Evolutionary conservation across 2,113 vertebrate species (phyloP).

Genomic region (Cnemophilus loriae): DNA sequence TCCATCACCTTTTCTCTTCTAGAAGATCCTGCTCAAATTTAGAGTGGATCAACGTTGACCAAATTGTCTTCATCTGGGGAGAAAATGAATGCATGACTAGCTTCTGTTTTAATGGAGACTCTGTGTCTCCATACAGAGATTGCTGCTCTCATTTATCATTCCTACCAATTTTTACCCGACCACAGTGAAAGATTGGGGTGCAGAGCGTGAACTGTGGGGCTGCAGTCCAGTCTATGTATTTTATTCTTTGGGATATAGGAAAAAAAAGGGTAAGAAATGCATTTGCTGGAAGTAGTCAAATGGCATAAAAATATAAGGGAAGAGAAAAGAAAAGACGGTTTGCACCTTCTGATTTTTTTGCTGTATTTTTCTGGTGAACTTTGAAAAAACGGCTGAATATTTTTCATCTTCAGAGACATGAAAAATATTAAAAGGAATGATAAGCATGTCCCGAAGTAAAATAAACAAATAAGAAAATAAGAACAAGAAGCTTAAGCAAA

Average conservation of each 20-base stretch:
- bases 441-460: background rate
- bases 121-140: background rate
- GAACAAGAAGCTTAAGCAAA: too few relatives aligned
- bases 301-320: background rate
- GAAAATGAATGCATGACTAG: background rate
- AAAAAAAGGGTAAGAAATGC: background rate
- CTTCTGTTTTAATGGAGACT: background rate
- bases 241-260: background rate
- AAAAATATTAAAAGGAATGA: background rate
- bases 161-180: background rate
- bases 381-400: background rate
- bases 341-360: background rate
- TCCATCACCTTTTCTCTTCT: background rate
- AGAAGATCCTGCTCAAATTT: background rate
- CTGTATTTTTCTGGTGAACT: background rate
- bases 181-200: background rate
- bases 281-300: background rate
- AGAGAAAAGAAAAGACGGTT: background rate
- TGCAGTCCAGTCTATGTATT: background rate
- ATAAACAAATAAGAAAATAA: too few relatives aligned
- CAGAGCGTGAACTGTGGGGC: background rate
- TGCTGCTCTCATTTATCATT: background rate
- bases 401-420: background rate
- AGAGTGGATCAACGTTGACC: background rate
- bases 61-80: background rate